These are phyloP conservation scores for Conger conger DNA, from an alignment of 2,113 vertebrate species.

Conservation along the genomic window DNA sequence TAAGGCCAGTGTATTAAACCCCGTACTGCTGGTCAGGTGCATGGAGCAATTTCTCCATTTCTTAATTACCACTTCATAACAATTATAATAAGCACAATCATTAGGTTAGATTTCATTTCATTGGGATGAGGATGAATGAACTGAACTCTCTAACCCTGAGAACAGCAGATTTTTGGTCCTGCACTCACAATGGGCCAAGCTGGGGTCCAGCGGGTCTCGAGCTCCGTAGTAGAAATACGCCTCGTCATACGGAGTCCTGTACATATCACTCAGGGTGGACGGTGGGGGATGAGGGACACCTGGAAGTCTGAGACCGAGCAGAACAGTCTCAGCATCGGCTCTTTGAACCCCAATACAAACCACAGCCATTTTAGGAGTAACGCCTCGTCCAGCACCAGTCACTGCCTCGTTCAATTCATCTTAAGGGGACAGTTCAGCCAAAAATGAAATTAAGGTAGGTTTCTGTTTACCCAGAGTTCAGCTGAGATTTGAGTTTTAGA, in stretches of 20 bases:
- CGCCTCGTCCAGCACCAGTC: too few relatives aligned
- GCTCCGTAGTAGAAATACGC: constrained; percentile 74
- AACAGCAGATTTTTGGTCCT: background rate
- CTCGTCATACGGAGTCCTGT: constrained; percentile 75
- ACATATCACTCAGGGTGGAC: constrained; percentile 61
- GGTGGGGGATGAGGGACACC: constrained; percentile 67
- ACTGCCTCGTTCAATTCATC: too few relatives aligned
- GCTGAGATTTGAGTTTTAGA: too few relatives aligned
- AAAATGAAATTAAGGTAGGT: too few relatives aligned
- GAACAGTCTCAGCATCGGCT: background rate
- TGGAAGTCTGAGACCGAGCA: constrained; percentile 43
- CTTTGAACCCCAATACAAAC: background rate
- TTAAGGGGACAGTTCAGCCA: too few relatives aligned
- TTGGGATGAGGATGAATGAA: too few relatives aligned
- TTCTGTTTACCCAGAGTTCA: too few relatives aligned
- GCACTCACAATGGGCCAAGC: constrained; percentile 78
- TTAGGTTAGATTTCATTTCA: too few relatives aligned
- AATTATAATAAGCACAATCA: too few relatives aligned
- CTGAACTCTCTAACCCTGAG: background rate
- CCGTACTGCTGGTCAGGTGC: too few relatives aligned
- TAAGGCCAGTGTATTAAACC: background rate
- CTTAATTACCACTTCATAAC: too few relatives aligned
- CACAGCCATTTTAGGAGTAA: background rate
- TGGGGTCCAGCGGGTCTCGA: constrained; percentile 77
- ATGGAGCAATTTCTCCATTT: too few relatives aligned